These are phyloP conservation scores for Drymonia ruficornis DNA, from an alignment of 2,888 invertebrate species.

Conservation along the genomic window DNA sequence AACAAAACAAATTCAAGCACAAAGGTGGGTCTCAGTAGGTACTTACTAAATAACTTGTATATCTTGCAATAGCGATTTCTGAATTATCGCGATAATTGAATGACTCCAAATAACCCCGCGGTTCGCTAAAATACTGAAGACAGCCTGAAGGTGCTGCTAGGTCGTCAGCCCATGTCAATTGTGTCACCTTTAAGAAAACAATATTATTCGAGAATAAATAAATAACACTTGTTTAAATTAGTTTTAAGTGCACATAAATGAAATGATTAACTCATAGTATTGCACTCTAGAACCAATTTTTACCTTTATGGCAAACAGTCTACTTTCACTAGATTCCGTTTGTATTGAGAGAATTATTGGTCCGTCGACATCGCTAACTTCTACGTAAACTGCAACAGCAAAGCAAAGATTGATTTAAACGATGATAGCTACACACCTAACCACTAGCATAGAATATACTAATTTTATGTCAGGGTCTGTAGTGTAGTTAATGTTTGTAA, in stretches of 20 bases:
- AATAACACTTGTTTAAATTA: slow-evolving; percentile 1
- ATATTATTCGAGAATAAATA: neutral
- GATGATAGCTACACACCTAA: too few species aligned
- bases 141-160: slow-evolving; percentile 84
- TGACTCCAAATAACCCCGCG: slow-evolving; percentile 86
- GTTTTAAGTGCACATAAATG: neutral
- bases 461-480: too few species aligned
- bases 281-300: neutral
- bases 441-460: too few species aligned
- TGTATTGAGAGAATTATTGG: slow-evolving; percentile 88
- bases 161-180: slow-evolving; percentile 65
- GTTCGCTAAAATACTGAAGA: slow-evolving; percentile 87
- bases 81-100: slow-evolving; percentile 88
- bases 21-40: too few species aligned
- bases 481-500: too few species aligned
- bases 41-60: slow-evolving; percentile 78
- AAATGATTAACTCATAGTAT: neutral
- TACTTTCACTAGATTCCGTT: slow-evolving; percentile 79
- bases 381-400: slow-evolving; percentile 87
- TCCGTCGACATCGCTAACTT: slow-evolving; percentile 86
- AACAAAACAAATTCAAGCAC: too few species aligned
- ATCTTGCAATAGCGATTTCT: slow-evolving; percentile 79
- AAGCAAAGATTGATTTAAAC: too few species aligned
- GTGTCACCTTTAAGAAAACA: slow-evolving; percentile 58
- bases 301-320: slow-evolving; percentile 87